Conservation (phyloP, 1,140 invertebrate species). For the Mamestra configurata region DNA sequence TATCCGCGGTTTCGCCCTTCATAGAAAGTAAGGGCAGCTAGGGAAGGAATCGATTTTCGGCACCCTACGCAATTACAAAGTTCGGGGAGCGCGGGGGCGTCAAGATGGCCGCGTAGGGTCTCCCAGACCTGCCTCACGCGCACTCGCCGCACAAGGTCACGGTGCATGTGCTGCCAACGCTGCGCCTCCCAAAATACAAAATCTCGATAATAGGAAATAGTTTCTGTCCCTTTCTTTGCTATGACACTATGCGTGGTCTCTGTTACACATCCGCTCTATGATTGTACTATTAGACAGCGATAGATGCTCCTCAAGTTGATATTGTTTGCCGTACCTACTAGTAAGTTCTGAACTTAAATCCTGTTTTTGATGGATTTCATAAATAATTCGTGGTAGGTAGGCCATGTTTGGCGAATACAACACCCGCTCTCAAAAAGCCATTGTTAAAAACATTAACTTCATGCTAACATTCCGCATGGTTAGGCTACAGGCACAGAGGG, state of each 20-base stretch:
- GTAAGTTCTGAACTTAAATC: not conserved
- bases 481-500: not conserved
- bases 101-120: conserved; percentile 74
- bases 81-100: conserved; percentile 67
- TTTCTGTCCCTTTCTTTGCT: conserved; percentile 62
- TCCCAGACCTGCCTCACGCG: conserved; percentile 84
- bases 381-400: too few species aligned
- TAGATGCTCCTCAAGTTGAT: conserved; percentile 66
- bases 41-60: conserved; percentile 85
- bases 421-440: not conserved
- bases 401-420: too few species aligned
- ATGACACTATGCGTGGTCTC: conserved; percentile 49
- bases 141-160: conserved; percentile 80
- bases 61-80: conserved; percentile 70
- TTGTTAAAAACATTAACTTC: not conserved
- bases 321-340: not conserved
- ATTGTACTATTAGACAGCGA: conserved; percentile 75
- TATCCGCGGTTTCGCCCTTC: conserved; percentile 73
- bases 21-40: conserved; percentile 70
- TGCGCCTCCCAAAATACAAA: conserved; percentile 79
- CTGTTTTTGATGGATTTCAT: not conserved
- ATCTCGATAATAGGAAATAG: conserved; percentile 69
- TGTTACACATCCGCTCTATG: conserved; percentile 62
- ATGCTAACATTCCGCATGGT: not conserved
- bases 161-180: conserved; percentile 73